Conservation (phyloP, 2,113 vertebrate species). For the Lasiurus cinereus region DNA sequence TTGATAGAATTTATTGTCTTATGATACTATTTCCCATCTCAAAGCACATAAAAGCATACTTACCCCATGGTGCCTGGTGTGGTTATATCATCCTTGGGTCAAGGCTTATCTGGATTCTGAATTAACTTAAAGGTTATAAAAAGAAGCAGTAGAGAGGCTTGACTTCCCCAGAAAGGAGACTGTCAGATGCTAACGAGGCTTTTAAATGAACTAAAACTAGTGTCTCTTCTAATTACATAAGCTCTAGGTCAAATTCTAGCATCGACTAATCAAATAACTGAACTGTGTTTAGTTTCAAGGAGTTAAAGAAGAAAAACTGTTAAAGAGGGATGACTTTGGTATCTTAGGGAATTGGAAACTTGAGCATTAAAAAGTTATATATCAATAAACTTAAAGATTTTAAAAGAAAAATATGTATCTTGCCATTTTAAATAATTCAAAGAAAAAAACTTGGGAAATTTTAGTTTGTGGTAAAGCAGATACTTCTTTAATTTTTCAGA, state of each 20-base stretch:
- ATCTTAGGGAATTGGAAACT: conserved; percentile 67
- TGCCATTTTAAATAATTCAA: conserved; percentile 49
- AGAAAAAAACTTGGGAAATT: conserved; percentile 35
- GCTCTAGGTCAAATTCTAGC: conserved; percentile 86
- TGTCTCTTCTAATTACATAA: conserved; percentile 89
- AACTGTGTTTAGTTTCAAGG: conserved; percentile 76
- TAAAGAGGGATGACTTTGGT: conserved; percentile 62
- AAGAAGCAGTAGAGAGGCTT: conserved; percentile 78
- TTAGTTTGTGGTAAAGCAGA: background rate
- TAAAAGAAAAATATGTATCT: background rate
- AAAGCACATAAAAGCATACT: conserved; percentile 80
- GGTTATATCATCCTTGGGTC: conserved; percentile 82
- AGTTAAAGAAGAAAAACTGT: conserved; percentile 56
- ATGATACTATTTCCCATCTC: conserved; percentile 33
- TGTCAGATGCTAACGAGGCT: conserved; percentile 87
- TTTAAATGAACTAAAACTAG: conserved; percentile 86
- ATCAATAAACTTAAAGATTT: too few species aligned
- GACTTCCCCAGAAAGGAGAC: conserved; percentile 84
- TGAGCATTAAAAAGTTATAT: conserved; percentile 1
- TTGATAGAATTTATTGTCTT: conserved; percentile 41
- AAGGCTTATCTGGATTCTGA: conserved; percentile 77
- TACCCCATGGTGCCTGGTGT: conserved; percentile 83
- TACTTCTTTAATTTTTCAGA: conserved; percentile 45
- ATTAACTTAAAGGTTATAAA: conserved; percentile 82
- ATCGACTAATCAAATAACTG: conserved; percentile 83